These are phyloP conservation scores for Peromyscus maniculatus DNA, from an alignment of 2,113 vertebrate genomes.

Conservation along the genomic window DNA sequence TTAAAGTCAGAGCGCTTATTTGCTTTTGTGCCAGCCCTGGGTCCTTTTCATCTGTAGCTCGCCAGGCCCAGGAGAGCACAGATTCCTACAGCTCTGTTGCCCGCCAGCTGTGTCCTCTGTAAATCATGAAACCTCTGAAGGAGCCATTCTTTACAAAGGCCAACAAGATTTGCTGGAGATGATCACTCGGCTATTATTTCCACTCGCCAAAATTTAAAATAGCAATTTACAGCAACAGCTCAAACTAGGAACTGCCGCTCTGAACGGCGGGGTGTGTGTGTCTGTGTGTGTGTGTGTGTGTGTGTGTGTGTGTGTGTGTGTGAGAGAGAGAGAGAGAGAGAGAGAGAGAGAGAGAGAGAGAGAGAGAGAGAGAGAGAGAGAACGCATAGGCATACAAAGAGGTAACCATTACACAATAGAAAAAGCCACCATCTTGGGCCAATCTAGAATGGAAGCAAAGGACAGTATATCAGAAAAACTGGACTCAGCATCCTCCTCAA, in stretches of 20 bases:
- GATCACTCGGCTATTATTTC: conserved; percentile 86
- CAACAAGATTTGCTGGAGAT: conserved; percentile 85
- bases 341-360: not conserved
- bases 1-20: conserved; percentile 90
- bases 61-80: conserved; percentile 88
- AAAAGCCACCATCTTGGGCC: conserved; percentile 70
- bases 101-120: conserved; percentile 89
- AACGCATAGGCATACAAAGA: not conserved
- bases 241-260: conserved; percentile 69
- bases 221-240: conserved; percentile 82
- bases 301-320: not conserved
- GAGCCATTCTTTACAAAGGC: conserved; percentile 87
- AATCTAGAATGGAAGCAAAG: conserved; percentile 63
- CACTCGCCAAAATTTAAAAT: conserved; percentile 87
- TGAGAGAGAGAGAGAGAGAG: not conserved
- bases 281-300: not conserved
- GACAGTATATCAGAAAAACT: conserved; percentile 16
- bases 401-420: conserved; percentile 48
- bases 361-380: not conserved
- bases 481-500: not conserved
- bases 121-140: conserved; percentile 89
- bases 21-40: conserved; percentile 90
- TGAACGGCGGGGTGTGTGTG: not conserved
- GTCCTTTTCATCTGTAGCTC: conserved; percentile 89
- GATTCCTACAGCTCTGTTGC: conserved; percentile 87